These are phyloP conservation scores for Aphis craccivora DNA, from an alignment of 1,140 invertebrate genomes.

Conservation along the genomic window DNA sequence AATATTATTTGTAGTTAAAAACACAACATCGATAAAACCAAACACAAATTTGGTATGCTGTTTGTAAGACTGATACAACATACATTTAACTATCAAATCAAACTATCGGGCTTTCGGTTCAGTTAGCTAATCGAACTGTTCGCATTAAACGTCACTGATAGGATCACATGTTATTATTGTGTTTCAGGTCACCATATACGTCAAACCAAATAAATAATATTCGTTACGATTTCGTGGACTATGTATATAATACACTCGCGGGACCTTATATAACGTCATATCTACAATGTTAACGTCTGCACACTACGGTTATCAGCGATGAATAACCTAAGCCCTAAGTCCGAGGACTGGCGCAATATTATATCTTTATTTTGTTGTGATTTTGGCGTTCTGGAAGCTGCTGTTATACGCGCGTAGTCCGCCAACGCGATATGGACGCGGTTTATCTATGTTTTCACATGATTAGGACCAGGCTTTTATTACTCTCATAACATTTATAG, in stretches of 20 bases:
- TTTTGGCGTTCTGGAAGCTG: not conserved
- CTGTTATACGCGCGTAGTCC: no score
- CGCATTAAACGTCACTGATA: not conserved
- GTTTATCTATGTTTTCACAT: conserved; percentile 22
- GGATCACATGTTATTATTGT: not conserved
- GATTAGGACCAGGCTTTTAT: not conserved
- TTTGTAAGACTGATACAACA: no score
- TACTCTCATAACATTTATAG: not conserved
- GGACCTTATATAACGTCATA: no score
- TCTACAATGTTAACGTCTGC: not conserved
- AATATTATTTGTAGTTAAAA: no score
- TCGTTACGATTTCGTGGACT: not conserved
- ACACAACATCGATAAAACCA: no score
- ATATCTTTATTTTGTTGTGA: not conserved
- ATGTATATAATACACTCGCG: not conserved
- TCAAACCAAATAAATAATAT: not conserved
- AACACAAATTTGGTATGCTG: no score
- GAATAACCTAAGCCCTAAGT: not conserved
- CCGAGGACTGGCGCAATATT: not conserved
- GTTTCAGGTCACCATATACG: not conserved
- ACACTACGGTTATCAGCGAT: not conserved
- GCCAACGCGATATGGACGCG: not conserved
- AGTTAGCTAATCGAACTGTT: not conserved
- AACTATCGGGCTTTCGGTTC: not conserved
- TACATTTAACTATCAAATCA: not conserved